Percentiles rank a stretch among this genome's conserved stretches.
Evolutionary conservation across 2,797 vertebrate genomes (phyloP).

Genomic region (Diplodus puntazzo): DNA sequence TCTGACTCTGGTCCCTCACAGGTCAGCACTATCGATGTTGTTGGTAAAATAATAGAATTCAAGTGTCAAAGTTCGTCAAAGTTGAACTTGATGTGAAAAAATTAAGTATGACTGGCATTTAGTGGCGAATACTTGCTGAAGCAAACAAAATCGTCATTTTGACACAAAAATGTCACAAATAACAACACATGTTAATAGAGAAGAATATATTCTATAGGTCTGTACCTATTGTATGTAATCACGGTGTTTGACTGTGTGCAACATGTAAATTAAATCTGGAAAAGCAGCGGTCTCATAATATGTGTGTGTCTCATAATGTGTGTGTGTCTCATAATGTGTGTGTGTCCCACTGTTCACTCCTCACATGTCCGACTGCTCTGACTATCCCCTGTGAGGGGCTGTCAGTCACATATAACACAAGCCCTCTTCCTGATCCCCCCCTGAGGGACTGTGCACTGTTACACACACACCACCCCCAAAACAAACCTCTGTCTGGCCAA

Average conservation of each 20-base stretch:
- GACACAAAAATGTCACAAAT: background rate
- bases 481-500: slow-evolving; percentile 34
- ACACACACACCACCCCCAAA: slow-evolving; percentile 23
- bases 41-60: background rate
- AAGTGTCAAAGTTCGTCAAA: background rate
- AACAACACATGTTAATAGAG: background rate
- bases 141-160: too few relatives aligned
- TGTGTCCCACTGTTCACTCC: background rate
- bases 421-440: slow-evolving; percentile 26
- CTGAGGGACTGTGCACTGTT: slow-evolving; percentile 24
- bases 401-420: slow-evolving; percentile 28
- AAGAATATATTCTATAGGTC: background rate
- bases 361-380: slow-evolving; percentile 21
- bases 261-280: background rate
- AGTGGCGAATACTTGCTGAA: too few relatives aligned
- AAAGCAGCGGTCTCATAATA: background rate
- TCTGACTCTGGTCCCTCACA: background rate
- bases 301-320: background rate
- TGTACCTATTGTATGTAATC: background rate
- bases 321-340: background rate
- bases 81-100: background rate
- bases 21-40: background rate
- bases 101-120: too few relatives aligned
- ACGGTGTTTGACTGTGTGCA: too few relatives aligned
- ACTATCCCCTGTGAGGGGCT: slow-evolving; percentile 26